Conservation (phyloP, 2,113 vertebrate species). For the Mustelus asterias region DNA sequence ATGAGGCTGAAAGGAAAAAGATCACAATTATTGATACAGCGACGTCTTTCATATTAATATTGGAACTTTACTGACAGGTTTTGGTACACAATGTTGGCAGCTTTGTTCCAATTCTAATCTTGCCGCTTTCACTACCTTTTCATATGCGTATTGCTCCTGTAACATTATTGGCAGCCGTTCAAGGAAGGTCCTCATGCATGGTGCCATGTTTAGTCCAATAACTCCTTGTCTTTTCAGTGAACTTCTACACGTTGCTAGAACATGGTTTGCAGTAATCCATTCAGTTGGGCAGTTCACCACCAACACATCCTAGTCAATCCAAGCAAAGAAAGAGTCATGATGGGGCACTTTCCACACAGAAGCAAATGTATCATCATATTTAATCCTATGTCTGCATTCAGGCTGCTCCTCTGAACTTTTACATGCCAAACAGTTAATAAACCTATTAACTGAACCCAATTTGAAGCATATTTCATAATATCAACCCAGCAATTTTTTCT, state of each 20-base stretch:
- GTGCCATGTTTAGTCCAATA: constrained; percentile 83
- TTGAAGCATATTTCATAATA: background rate
- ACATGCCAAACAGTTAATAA: background rate
- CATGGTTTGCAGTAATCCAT: constrained; percentile 77
- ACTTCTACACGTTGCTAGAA: constrained; percentile 83
- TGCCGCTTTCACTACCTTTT: constrained; percentile 67
- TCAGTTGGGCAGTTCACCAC: constrained; percentile 87
- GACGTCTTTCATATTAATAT: background rate
- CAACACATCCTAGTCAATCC: constrained; percentile 73
- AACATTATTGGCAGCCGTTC: constrained; percentile 91
- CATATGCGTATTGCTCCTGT: constrained; percentile 92
- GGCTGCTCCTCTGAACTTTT: background rate
- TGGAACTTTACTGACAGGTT: background rate
- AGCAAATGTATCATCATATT: background rate
- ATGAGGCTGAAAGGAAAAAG: constrained; percentile 65
- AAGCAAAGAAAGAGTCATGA: background rate
- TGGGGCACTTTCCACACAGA: background rate
- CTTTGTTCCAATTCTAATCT: background rate
- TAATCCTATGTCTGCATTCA: background rate
- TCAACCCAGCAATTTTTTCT: background rate
- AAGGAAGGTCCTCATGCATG: constrained; percentile 92
- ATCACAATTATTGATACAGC: constrained; percentile 20
- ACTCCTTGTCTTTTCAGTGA: constrained; percentile 90
- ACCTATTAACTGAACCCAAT: background rate
- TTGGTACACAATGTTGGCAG: background rate